These are phyloP conservation scores for Schizaphis graminum DNA, from an alignment of 2,888 invertebrate genomes.

Conservation along the genomic window DNA sequence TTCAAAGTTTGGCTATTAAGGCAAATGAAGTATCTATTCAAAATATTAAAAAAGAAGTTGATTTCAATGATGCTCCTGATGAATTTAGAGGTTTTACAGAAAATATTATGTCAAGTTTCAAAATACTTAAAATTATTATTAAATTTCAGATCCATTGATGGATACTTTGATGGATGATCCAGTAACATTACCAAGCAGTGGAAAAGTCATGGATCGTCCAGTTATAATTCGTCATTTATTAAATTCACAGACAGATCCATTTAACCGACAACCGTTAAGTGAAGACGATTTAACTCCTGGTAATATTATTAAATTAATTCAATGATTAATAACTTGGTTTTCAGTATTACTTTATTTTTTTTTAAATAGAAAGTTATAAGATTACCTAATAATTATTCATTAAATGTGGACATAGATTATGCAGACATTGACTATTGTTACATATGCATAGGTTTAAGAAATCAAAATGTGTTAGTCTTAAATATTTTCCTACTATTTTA, in stretches of 20 bases:
- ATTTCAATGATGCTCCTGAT: constrained; percentile 95
- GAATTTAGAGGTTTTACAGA: constrained; percentile 82
- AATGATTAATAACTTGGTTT: background rate
- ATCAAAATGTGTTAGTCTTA: background rate
- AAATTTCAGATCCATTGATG: constrained; percentile 87
- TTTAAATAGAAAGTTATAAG: background rate
- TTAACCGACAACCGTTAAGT: constrained; percentile 94
- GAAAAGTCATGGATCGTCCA: constrained; percentile 92
- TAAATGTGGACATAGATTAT: background rate
- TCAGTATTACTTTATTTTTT: background rate
- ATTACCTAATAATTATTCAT: background rate
- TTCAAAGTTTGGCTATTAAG: constrained; percentile 81
- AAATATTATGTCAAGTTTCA: background rate
- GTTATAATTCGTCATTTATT: constrained; percentile 93
- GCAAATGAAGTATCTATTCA: constrained; percentile 81
- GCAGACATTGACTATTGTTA: background rate
- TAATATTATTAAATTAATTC: constrained; percentile 70
- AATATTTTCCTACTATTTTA: background rate
- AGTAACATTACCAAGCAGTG: constrained; percentile 86
- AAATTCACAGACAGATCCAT: constrained; percentile 97
- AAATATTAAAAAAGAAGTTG: constrained; percentile 90
- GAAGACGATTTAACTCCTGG: constrained; percentile 94
- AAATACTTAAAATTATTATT: constrained; percentile 21
- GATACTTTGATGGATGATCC: constrained; percentile 98
- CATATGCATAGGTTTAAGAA: background rate